A percentile compares a stretch with the other conserved stretches of the same genome.
These are phyloP conservation scores for Pandemis corylana DNA, from an alignment of 2,888 invertebrate species.

Conservation along the genomic window DNA sequence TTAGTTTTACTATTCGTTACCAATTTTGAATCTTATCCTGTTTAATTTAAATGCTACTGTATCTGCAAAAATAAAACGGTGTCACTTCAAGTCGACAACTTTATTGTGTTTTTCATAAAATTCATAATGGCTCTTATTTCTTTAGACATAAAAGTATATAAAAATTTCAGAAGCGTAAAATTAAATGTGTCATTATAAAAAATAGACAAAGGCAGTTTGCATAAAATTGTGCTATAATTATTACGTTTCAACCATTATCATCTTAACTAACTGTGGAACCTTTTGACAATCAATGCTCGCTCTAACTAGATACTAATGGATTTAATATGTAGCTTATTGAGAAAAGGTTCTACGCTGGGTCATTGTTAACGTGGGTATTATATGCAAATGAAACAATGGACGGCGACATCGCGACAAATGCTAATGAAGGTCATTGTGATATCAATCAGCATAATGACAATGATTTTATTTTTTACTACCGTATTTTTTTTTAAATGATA, in stretches of 20 bases:
- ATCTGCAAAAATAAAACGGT: slow-evolving; percentile 2
- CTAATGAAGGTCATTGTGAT: slow-evolving; percentile 11
- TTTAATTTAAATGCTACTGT: not conserved
- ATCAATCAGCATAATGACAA: slow-evolving; percentile 3
- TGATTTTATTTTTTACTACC: not conserved
- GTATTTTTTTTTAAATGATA: not conserved
- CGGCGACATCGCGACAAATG: slow-evolving; percentile 28
- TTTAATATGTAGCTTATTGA: not conserved
- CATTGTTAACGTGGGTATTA: not conserved
- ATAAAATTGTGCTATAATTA: slow-evolving; percentile 62
- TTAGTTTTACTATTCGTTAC: not conserved
- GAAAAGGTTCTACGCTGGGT: not conserved
- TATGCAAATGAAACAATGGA: slow-evolving; percentile 9
- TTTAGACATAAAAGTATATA: not conserved
- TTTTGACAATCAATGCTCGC: not conserved
- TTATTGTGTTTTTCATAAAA: not conserved
- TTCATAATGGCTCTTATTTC: not conserved
- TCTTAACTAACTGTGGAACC: not conserved
- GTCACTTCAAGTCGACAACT: not conserved
- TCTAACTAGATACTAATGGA: not conserved
- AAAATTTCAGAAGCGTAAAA: not conserved
- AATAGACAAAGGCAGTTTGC: slow-evolving; percentile 52
- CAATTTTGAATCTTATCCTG: not conserved
- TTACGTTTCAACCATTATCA: slow-evolving; percentile 63
- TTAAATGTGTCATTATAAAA: not conserved